A percentile compares a stretch with the other conserved stretches of the same genome.
Evolutionary conservation across 2,113 vertebrate genomes (phyloP).

Genomic region (Gambusia affinis): DNA sequence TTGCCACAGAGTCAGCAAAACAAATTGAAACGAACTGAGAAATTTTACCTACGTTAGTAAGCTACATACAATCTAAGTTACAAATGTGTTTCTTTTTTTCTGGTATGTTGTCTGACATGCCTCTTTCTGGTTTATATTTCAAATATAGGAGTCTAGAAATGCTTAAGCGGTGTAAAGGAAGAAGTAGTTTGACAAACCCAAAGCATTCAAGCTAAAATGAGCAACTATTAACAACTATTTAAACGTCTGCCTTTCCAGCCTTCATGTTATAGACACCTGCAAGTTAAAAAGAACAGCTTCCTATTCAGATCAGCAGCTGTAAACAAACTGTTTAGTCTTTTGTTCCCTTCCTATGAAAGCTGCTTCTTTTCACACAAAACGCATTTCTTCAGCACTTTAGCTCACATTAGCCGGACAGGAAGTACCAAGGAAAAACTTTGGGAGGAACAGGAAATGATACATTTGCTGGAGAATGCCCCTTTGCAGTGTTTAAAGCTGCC

Average conservation of each 20-base stretch:
- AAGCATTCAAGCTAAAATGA: neutral
- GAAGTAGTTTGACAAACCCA: neutral
- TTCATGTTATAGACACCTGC: constrained; percentile 30
- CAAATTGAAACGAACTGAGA: too few relatives aligned
- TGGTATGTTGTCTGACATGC: neutral
- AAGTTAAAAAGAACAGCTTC: constrained; percentile 24
- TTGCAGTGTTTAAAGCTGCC: constrained; percentile 17
- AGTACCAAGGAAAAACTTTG: constrained; percentile 53
- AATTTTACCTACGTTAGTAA: too few relatives aligned
- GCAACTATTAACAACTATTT: neutral
- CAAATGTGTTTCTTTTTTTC: neutral
- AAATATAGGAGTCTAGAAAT: neutral
- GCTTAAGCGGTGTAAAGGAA: neutral
- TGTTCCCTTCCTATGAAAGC: constrained; percentile 14
- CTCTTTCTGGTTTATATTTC: neutral
- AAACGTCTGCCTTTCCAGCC: too few relatives aligned
- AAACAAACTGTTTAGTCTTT: constrained; percentile 56
- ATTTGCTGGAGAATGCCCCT: constrained; percentile 65
- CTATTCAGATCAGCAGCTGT: constrained; percentile 28
- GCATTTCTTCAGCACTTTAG: constrained; percentile 40
- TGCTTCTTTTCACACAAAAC: constrained; percentile 18
- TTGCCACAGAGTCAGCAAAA: too few relatives aligned
- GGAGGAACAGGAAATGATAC: constrained; percentile 73
- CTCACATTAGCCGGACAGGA: constrained; percentile 61
- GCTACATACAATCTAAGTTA: neutral